Conservation (phyloP, 2,797 vertebrate species). For the Florisuga fusca region DNA sequence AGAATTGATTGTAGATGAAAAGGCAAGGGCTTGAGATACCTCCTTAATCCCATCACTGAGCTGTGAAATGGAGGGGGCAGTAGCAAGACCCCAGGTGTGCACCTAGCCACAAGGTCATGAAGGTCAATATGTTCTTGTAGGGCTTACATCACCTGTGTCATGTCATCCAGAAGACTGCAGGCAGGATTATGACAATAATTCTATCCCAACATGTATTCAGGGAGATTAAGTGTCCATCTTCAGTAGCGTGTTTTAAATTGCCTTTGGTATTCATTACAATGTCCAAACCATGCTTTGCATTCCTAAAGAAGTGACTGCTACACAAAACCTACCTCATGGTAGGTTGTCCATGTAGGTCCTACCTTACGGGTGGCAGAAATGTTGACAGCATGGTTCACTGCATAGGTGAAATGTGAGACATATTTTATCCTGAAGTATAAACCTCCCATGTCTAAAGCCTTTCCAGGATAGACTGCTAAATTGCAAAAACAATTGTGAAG, state of each 20-base stretch:
- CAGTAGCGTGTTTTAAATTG: background rate
- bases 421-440: background rate
- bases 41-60: background rate
- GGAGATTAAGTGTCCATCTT: background rate
- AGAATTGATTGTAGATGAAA: background rate
- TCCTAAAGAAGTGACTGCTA: background rate
- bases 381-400: rapidly evolving
- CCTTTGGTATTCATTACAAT: background rate
- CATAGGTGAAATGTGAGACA: background rate
- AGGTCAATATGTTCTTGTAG: background rate
- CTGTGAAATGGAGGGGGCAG: background rate
- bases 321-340: background rate
- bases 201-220: background rate
- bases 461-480: background rate
- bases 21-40: background rate
- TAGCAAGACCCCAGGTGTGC: background rate
- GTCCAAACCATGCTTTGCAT: rapidly evolving
- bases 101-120: background rate
- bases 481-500: background rate
- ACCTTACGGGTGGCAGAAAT: background rate
- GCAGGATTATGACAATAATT: background rate
- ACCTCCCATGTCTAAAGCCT: background rate
- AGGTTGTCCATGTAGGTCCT: no score
- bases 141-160: rapidly evolving
- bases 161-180: background rate